Evolutionary conservation across 2,113 vertebrate species (phyloP).

Genomic region (Hiodon tergisus): DNA sequence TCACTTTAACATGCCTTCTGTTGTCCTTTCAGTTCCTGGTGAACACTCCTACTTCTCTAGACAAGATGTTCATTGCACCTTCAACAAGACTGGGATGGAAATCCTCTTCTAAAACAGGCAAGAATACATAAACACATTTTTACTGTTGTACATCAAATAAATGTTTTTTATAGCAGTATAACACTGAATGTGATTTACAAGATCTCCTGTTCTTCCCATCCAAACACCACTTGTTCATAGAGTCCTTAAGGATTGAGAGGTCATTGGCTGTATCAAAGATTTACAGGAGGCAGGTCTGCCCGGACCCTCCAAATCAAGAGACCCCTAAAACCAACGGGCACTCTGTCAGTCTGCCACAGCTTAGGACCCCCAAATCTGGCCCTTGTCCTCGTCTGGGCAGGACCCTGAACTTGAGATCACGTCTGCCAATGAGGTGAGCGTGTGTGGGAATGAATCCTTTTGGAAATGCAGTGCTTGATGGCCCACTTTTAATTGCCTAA

Average conservation of each 20-base stretch:
- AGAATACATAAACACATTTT: constrained; percentile 14
- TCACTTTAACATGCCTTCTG: too few relatives aligned
- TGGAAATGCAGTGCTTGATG: not conserved
- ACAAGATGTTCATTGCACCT: constrained; percentile 62
- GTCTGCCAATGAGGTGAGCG: constrained; percentile 42
- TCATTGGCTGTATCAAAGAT: constrained; percentile 48
- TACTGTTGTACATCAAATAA: too few relatives aligned
- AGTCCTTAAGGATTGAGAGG: constrained; percentile 48
- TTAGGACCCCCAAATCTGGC: constrained; percentile 39
- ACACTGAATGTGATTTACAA: not conserved
- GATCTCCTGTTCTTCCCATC: constrained; percentile 15
- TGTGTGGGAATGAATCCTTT: not conserved
- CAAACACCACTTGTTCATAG: constrained; percentile 32
- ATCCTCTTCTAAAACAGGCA: constrained; percentile 65
- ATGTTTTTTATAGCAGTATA: too few relatives aligned
- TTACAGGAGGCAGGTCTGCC: constrained; percentile 62
- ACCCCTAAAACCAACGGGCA: constrained; percentile 66
- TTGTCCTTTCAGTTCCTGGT: constrained; percentile 55
- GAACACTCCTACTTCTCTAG: constrained; percentile 44
- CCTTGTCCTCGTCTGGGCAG: constrained; percentile 57
- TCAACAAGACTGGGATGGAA: constrained; percentile 63
- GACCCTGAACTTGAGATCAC: constrained; percentile 48
- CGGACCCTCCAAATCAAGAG: constrained; percentile 48
- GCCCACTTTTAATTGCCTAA: too few relatives aligned
- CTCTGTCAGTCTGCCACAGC: constrained; percentile 38